Conservation (phyloP, 2,797 vertebrate genomes). For the Harpagifer antarcticus region DNA sequence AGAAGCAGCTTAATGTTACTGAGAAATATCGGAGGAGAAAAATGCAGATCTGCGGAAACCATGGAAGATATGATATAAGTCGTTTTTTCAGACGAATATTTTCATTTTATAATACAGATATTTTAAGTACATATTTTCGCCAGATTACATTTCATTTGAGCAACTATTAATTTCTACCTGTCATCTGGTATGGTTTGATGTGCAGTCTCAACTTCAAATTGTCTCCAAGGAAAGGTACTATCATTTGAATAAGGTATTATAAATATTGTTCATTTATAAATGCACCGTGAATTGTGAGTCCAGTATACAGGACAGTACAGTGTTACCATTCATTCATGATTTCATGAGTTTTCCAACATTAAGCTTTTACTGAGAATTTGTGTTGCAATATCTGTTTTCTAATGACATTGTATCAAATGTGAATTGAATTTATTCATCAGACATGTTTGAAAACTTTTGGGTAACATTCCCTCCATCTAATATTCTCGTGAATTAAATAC, state of each 20-base stretch:
- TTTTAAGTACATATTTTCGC: no score
- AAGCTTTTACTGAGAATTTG: conserved; percentile 18
- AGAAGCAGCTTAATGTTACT: not conserved
- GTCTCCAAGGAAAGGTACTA: not conserved
- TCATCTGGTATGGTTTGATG: no score
- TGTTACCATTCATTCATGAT: conserved; percentile 3
- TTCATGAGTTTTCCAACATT: conserved; percentile 3
- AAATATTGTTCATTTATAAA: not conserved
- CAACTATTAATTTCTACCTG: no score
- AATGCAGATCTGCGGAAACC: no score
- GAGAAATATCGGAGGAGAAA: not conserved
- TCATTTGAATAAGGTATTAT: not conserved
- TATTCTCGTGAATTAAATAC: conserved; percentile 70
- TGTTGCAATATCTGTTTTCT: conserved; percentile 18
- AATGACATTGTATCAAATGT: conserved; percentile 52
- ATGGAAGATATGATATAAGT: no score
- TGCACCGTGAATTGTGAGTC: not conserved
- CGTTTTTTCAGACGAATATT: no score
- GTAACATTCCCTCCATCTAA: conserved; percentile 47
- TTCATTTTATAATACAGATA: no score
- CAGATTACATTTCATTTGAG: no score
- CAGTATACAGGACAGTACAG: no score
- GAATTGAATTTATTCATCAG: conserved; percentile 65
- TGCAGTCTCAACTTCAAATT: no score
- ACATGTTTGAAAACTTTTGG: conserved; percentile 66